phyloP scores from a whole-genome alignment of 2,888 invertebrate species.

The Cordilura impudica region DNA sequence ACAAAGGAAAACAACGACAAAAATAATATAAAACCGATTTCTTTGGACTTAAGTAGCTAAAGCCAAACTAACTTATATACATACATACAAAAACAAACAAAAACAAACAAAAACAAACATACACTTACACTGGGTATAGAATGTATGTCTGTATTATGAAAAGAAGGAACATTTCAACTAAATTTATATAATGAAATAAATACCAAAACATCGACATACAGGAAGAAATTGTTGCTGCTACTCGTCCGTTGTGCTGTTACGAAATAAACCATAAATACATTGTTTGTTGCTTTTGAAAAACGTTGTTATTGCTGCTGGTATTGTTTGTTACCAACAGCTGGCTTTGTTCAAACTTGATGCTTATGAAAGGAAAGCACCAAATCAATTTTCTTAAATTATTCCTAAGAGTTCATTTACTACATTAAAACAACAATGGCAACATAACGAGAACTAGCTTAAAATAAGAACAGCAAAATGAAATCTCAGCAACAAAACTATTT shows the following conservation, averaged over 20 bases:
- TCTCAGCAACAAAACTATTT: not conserved
- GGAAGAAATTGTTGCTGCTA: constrained; percentile 3
- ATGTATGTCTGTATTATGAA: not conserved
- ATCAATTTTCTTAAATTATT: constrained; percentile 24
- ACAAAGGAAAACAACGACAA: not conserved
- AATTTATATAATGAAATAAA: constrained; percentile 1
- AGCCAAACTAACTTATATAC: not conserved
- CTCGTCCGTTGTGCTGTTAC: too few species aligned
- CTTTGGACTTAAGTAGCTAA: constrained; percentile 33
- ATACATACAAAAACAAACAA: not conserved
- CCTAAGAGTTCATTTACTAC: constrained; percentile 29
- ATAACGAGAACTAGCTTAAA: not conserved
- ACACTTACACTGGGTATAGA: not conserved
- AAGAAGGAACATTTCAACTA: not conserved
- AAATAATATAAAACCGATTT: constrained; percentile 10
- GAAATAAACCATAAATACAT: not conserved
- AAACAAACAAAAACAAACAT: not conserved
- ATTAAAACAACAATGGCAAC: constrained; percentile 2
- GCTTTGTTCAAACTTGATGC: constrained; percentile 1
- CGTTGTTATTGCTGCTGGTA: not conserved
- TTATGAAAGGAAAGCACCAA: constrained; percentile 10
- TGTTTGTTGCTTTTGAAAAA: not conserved
- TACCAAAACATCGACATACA: constrained; percentile 1
- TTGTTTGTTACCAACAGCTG: constrained; percentile 4
- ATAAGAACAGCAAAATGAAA: constrained; percentile 1